Percentiles rank a stretch among this genome's conserved stretches.
These are phyloP conservation scores for Balanococcus diminutus DNA, from an alignment of 2,888 invertebrate species.

Conservation along the genomic window DNA sequence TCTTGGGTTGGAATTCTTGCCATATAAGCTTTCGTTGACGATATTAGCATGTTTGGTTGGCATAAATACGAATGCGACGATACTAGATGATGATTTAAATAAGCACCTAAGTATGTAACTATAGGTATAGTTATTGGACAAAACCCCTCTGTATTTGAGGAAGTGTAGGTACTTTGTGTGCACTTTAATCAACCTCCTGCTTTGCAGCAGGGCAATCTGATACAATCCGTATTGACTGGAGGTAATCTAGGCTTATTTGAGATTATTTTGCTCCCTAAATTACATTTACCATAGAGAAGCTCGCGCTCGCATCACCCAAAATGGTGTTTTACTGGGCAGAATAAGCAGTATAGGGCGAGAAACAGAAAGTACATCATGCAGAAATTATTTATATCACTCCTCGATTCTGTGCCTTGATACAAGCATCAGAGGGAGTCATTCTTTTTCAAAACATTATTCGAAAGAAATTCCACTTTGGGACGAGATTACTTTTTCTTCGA, in stretches of 20 bases:
- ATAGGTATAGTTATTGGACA: too few species aligned
- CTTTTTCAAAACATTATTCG: too few species aligned
- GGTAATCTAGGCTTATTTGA: slow-evolving; percentile 11
- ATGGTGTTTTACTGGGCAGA: background rate
- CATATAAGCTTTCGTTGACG: too few species aligned
- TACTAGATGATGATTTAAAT: too few species aligned
- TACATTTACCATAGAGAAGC: background rate
- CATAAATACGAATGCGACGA: too few species aligned
- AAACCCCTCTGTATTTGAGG: too few species aligned
- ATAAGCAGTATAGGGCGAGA: background rate
- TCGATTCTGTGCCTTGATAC: background rate
- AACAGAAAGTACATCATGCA: background rate
- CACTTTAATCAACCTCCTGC: background rate
- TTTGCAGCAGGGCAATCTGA: background rate
- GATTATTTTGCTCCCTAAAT: slow-evolving; percentile 2
- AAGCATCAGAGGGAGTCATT: too few species aligned
- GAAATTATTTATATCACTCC: background rate
- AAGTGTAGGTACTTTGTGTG: background rate
- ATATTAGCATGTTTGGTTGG: too few species aligned
- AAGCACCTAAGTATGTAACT: too few species aligned
- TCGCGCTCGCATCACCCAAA: background rate
- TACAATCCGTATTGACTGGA: background rate
- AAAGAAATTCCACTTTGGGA: too few species aligned
- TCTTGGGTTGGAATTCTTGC: too few species aligned
- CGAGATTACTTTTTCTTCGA: too few species aligned